Evolutionary conservation across 2,113 vertebrate species (phyloP), one percentile per base, ranked within the genome.

Genomic region (Ptyas mucosa): DNA sequence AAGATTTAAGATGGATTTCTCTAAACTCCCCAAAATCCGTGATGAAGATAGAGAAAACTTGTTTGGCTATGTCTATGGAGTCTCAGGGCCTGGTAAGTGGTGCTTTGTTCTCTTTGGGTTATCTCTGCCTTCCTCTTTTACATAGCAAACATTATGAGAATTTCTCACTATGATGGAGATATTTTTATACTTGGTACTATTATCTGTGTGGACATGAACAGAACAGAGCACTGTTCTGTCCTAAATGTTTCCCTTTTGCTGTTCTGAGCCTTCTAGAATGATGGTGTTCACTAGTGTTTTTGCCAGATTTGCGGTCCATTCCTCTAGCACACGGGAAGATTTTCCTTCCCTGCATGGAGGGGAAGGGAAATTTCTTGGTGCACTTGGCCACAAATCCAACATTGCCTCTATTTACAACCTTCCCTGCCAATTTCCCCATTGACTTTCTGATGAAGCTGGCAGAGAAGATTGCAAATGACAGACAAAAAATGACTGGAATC

Each of bases 21-120:
- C 98, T 94, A 99, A 99, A 97, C 98, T 99, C 96, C 98, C 98
- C 43, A 99, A 98, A 98, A 98, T 99, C 94, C 97, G 97, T 61
- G 98, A 99, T 97, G 99, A 99, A 97, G 99, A 99, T 20, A 96
- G 96, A 94, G 99, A 99, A 97, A 98, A 98, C 95, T 95, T 98
- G 86, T 99, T 99, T 97, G 99, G 99, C 97, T 99, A 98, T 55
- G 99, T 99, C 54, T 98, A 99, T 93, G 99, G 99, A 53, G 99
- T 99, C 93, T 99, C 99, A 0, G 99, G 99, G 96, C 99, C 99
- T 97, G 99, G 99, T 99, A 91, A 97, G 98, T 95, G 90, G 92
- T 91, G 55, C n/a, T 92, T 34, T 58, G 53, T 21, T 88, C 52
- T 43, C 8, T n/a, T n/a, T 43, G 75, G 43, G 34, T 46, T 51